Percentiles rank a stretch among this genome's conserved stretches.
Conservation (phyloP, 2,113 vertebrate genomes). For the Ascaphus truei region DNA sequence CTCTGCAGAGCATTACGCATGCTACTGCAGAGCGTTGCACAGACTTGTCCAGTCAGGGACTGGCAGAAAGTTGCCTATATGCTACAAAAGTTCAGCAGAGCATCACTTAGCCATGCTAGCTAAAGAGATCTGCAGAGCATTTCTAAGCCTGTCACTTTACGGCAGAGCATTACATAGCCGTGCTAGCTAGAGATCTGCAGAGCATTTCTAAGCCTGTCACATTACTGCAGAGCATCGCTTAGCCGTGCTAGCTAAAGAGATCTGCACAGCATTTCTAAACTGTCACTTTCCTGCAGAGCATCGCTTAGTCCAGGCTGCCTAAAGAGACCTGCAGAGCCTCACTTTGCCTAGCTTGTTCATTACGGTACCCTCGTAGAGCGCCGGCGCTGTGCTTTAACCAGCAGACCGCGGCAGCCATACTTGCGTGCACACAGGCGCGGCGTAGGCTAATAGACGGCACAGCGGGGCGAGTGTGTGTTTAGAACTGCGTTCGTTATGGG, state of each 20-base stretch:
- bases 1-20: constrained; percentile 23
- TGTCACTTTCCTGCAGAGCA: neutral
- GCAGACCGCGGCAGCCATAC: constrained; percentile 17
- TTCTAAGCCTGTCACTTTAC: no score
- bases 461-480: constrained; percentile 37
- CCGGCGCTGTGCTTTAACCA: constrained; percentile 17
- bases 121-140: constrained; percentile 1
- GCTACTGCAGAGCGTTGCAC: constrained; percentile 17
- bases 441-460: constrained; percentile 31
- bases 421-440: constrained; percentile 4
- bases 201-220: no score
- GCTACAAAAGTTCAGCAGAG: neutral
- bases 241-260: no score
- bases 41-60: neutral
- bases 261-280: neutral
- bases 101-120: no score
- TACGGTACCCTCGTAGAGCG: no score
- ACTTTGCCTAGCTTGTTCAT: no score
- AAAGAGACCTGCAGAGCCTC: no score
- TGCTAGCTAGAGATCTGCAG: constrained; percentile 1
- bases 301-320: no score
- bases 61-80: constrained; percentile 7
- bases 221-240: neutral
- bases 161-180: neutral
- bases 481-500: constrained; percentile 37